Percentiles rank a stretch among this genome's conserved stretches.
These are phyloP conservation scores for Macrotrachela quadricornifera DNA, from an alignment of 1,140 invertebrate genomes.

Conservation along the genomic window DNA sequence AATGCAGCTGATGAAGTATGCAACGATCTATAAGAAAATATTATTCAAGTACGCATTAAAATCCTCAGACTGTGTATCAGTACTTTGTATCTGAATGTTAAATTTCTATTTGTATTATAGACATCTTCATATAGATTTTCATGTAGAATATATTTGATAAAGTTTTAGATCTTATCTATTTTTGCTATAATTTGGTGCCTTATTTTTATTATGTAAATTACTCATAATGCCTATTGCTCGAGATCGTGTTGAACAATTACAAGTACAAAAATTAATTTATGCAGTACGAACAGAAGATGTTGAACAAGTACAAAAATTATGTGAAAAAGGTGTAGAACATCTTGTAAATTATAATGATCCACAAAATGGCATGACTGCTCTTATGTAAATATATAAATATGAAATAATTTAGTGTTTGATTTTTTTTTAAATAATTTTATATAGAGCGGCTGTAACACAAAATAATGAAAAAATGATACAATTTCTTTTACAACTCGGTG, in stretches of 20 bases:
- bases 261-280: constrained; percentile 30
- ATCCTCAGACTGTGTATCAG: too few relatives aligned
- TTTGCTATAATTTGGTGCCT: too few relatives aligned
- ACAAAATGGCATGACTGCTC: constrained; percentile 22
- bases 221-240: constrained; percentile 8
- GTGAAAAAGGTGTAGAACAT: constrained; percentile 22
- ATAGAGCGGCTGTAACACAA: constrained; percentile 10
- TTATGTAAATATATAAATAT: constrained; percentile 9
- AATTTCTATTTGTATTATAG: too few relatives aligned
- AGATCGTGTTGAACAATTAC: constrained; percentile 12
- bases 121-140: too few relatives aligned
- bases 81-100: too few relatives aligned
- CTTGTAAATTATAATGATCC: constrained; percentile 31
- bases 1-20: too few relatives aligned
- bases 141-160: too few relatives aligned
- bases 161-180: too few relatives aligned
- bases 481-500: constrained; percentile 23
- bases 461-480: constrained; percentile 29
- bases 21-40: too few relatives aligned
- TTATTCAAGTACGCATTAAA: too few relatives aligned
- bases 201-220: not conserved
- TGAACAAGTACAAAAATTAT: constrained; percentile 23
- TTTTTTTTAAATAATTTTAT: too few relatives aligned
- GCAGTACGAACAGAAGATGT: constrained; percentile 25
- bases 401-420: too few relatives aligned